phyloP scores from a whole-genome alignment of 2,888 invertebrate species.

The Yponomeuta cagnagella region DNA sequence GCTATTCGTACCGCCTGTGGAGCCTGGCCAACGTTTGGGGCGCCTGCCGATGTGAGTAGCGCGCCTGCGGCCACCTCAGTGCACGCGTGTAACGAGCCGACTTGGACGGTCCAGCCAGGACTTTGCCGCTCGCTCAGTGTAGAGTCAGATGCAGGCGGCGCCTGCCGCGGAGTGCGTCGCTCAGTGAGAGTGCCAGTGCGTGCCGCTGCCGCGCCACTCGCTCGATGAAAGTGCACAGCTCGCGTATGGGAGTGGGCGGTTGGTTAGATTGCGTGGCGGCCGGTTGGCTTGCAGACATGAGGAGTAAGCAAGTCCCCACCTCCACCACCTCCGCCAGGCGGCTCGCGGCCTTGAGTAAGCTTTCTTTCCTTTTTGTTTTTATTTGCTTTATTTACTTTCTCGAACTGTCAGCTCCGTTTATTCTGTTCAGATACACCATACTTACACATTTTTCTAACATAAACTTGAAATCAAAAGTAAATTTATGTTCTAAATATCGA shows the following conservation, averaged over 20 bases:
- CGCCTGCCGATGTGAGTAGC: conserved; percentile 84
- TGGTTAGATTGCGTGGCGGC: conserved; percentile 70
- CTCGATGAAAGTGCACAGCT: conserved; percentile 70
- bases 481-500: too few species aligned
- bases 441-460: not conserved
- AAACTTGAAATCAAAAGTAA: too few species aligned
- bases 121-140: conserved; percentile 47
- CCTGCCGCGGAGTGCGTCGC: conserved; percentile 37
- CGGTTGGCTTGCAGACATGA: conserved; percentile 71
- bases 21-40: conserved; percentile 86
- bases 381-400: conserved; percentile 44
- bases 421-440: conserved; percentile 7
- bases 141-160: conserved; percentile 31
- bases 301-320: conserved; percentile 73
- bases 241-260: conserved; percentile 72
- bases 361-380: conserved; percentile 67
- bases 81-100: conserved; percentile 19
- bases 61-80: conserved; percentile 32
- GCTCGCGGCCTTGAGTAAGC: conserved; percentile 73
- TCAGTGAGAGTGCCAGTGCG: conserved; percentile 39
- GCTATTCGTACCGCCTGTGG: conserved; percentile 86
- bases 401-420: conserved; percentile 19
- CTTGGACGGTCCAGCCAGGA: conserved; percentile 35
- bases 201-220: conserved; percentile 30
- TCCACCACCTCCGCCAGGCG: conserved; percentile 73